These are phyloP conservation scores for Prolemur simus DNA, from an alignment of 2,113 vertebrate genomes.

Conservation along the genomic window DNA sequence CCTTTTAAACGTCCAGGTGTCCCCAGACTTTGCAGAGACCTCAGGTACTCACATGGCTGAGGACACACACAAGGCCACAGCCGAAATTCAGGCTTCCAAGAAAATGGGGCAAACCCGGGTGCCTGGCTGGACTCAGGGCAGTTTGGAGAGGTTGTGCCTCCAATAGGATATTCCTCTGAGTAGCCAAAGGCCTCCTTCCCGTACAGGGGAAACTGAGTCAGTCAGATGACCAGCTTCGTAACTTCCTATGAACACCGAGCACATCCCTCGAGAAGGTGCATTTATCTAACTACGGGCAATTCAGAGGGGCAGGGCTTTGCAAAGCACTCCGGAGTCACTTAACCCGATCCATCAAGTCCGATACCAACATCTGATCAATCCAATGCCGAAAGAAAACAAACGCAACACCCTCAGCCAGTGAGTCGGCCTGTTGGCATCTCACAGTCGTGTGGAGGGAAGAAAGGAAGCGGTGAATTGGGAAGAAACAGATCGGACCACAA, in stretches of 20 bases:
- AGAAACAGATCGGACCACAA: rapidly evolving
- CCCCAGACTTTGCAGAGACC: not conserved
- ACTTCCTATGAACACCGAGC: too few relatives aligned
- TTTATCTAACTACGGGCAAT: rapidly evolving
- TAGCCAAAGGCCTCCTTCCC: rapidly evolving
- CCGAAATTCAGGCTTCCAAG: rapidly evolving
- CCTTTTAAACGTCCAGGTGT: rapidly evolving
- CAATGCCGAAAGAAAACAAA: rapidly evolving
- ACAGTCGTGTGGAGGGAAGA: rapidly evolving
- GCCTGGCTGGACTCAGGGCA: rapidly evolving
- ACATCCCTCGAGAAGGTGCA: too few relatives aligned
- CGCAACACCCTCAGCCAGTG: rapidly evolving
- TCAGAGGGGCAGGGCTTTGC: rapidly evolving
- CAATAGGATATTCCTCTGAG: rapidly evolving
- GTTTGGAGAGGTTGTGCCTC: rapidly evolving
- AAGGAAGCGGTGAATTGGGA: rapidly evolving
- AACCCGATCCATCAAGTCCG: rapidly evolving
- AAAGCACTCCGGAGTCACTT: rapidly evolving
- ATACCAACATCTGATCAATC: rapidly evolving
- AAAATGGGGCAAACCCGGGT: rapidly evolving
- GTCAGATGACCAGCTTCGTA: rapidly evolving
- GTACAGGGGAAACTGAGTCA: rapidly evolving
- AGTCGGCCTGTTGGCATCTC: rapidly evolving
- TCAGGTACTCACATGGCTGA: not conserved
- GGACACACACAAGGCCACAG: rapidly evolving